Evolutionary conservation across 1,140 invertebrate species (phyloP).

Genomic region (Oryctes rhinoceros): DNA sequence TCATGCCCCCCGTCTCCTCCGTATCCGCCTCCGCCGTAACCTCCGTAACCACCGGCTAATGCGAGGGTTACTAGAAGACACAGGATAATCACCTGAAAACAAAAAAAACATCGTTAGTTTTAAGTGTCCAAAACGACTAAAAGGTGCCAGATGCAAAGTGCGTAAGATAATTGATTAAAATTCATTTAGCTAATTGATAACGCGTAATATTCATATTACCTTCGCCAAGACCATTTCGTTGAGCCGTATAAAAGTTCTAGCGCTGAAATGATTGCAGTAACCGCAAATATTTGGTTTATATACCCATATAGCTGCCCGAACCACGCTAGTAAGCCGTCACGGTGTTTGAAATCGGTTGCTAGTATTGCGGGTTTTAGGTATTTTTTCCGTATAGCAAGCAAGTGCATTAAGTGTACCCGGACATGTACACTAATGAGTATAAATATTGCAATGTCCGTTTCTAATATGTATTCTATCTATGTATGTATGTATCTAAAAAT

Average conservation of each 20-base stretch:
- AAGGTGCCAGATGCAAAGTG: not conserved
- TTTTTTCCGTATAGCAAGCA: no score
- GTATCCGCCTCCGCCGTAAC: not conserved
- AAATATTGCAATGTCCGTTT: no score
- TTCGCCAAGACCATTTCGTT: slow-evolving; percentile 19
- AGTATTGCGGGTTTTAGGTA: no score
- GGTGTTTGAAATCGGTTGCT: no score
- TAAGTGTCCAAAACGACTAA: no score
- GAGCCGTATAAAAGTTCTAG: not conserved
- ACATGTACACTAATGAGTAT: no score
- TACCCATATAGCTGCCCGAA: not conserved
- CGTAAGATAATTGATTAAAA: not conserved
- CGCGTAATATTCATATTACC: not conserved
- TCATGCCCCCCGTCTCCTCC: slow-evolving; percentile 18
- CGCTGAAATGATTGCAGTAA: not conserved
- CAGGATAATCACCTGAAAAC: slow-evolving; percentile 10
- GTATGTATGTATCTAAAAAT: no score
- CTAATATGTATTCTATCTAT: no score
- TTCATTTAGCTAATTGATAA: not conserved
- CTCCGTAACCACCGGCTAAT: not conserved
- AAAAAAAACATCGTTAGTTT: not conserved
- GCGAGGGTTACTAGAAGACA: not conserved
- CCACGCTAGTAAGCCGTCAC: not conserved
- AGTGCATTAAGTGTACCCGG: no score
- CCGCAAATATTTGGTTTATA: slow-evolving; percentile 16